Evolutionary conservation across 2,888 invertebrate species (phyloP).

Genomic region (Sesia bembeciformis): DNA sequence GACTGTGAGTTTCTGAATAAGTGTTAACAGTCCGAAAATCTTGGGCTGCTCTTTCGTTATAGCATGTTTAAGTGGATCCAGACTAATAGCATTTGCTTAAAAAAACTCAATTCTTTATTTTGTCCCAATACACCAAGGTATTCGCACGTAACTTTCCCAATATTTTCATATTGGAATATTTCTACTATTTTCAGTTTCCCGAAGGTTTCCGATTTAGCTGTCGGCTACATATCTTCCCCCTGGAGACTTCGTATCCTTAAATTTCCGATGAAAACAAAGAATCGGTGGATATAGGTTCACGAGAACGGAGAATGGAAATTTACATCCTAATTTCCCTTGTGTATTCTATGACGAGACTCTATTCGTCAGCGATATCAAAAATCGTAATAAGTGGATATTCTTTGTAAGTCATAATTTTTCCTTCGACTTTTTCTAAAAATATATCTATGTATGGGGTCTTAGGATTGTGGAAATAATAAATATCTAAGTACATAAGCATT

Average conservation of each 20-base stretch:
- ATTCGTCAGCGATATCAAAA: constrained; percentile 61
- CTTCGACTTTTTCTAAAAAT: no score
- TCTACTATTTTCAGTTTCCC: neutral
- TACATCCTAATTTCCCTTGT: constrained; percentile 73
- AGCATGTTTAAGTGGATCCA: no score
- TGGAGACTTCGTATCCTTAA: constrained; percentile 53
- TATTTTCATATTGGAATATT: neutral
- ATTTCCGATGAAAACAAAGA: constrained; percentile 69
- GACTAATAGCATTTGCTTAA: no score
- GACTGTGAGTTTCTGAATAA: no score
- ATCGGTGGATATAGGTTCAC: constrained; percentile 57
- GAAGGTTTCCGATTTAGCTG: constrained; percentile 5
- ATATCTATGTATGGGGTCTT: no score
- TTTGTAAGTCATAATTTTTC: no score
- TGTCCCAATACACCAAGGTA: no score
- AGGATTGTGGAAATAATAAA: no score
- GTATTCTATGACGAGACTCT: constrained; percentile 38
- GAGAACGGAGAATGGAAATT: constrained; percentile 61
- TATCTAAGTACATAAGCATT: no score
- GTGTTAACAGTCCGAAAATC: no score
- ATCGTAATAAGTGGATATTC: constrained; percentile 10
- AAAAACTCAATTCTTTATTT: no score
- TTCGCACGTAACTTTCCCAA: neutral
- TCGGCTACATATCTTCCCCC: constrained; percentile 32
- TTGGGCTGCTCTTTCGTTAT: no score